Evolutionary conservation across 2,888 invertebrate species (phyloP).

Genomic region (Orthosia incerta): DNA sequence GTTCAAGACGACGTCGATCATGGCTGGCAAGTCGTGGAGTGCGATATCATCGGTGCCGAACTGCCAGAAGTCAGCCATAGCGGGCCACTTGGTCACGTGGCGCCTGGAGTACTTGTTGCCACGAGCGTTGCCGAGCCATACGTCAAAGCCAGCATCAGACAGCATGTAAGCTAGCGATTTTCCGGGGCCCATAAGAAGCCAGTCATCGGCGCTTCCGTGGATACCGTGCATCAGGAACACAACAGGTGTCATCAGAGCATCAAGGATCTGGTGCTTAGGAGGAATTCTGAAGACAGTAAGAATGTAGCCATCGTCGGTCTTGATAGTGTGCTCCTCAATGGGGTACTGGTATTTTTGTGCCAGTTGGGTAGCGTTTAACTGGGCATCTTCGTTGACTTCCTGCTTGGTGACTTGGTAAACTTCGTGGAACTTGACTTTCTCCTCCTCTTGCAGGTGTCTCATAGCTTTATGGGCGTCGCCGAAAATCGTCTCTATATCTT

Average conservation of each 20-base stretch:
- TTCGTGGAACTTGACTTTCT: conserved; percentile 78
- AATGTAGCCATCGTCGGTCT: conserved; percentile 85
- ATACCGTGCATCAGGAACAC: conserved; percentile 92
- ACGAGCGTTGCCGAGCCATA: conserved; percentile 87
- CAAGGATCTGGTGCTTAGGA: conserved; percentile 72
- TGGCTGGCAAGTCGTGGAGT: conserved; percentile 83
- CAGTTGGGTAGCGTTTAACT: conserved; percentile 72
- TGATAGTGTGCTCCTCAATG: conserved; percentile 82
- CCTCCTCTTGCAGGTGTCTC: conserved; percentile 77
- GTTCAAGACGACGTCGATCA: conserved; percentile 84
- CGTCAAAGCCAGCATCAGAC: conserved; percentile 85
- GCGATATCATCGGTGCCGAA: conserved; percentile 87
- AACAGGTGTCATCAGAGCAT: conserved; percentile 78
- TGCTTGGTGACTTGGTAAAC: conserved; percentile 68
- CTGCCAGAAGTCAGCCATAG: conserved; percentile 84
- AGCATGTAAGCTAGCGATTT: conserved; percentile 86
- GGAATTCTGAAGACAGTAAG: conserved; percentile 86
- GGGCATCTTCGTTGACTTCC: conserved; percentile 74
- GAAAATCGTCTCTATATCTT: conserved; percentile 80
- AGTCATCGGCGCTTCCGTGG: conserved; percentile 93
- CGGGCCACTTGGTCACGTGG: conserved; percentile 83
- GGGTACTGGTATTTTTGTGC: conserved; percentile 80
- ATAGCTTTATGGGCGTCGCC: conserved; percentile 79
- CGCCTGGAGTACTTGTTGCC: conserved; percentile 83
- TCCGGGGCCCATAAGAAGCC: conserved; percentile 92